phyloP scores from a whole-genome alignment of 2,797 vertebrate genomes.

The Sebastes hubbsi region DNA sequence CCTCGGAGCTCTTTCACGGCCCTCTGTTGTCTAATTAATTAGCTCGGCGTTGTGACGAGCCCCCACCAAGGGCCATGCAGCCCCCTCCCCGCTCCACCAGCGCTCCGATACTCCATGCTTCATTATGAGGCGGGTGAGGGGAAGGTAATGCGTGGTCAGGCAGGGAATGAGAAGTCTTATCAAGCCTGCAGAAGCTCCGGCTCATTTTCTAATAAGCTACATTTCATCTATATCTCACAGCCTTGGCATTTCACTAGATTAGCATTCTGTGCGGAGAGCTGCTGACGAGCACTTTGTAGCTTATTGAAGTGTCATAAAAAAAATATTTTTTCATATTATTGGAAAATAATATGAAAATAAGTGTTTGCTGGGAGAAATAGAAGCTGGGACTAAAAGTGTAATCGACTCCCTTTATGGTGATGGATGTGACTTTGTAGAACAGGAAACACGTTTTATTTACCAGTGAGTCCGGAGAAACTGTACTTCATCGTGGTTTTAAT shows the following conservation, averaged over 20 bases:
- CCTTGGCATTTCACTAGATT: slow-evolving; percentile 6
- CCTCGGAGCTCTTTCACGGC: slow-evolving; percentile 14
- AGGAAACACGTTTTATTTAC: slow-evolving; percentile 7
- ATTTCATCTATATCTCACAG: not conserved
- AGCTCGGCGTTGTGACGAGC: slow-evolving; percentile 35
- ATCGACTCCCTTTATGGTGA: not conserved
- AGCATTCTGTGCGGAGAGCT: not conserved
- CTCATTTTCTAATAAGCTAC: slow-evolving; percentile 8
- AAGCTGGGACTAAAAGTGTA: not conserved
- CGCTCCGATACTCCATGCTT: not conserved
- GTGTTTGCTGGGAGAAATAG: not conserved
- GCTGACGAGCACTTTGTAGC: slow-evolving; percentile 1
- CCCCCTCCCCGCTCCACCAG: not conserved
- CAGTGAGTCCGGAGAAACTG: not conserved
- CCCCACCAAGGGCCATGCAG: slow-evolving; percentile 1
- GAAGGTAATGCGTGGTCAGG: slow-evolving; percentile 1
- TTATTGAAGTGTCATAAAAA: not conserved
- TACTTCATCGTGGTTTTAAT: not conserved
- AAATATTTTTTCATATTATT: not conserved
- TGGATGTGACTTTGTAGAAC: not conserved
- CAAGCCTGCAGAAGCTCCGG: not conserved
- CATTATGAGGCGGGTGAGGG: not conserved
- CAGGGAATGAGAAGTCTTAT: slow-evolving; percentile 26
- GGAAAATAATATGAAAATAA: not conserved
- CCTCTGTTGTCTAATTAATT: slow-evolving; percentile 59